Evolutionary conservation across 2,888 invertebrate species (phyloP), one percentile per base, ranked within the genome.

Genomic region (Exocentrus adspersus): DNA sequence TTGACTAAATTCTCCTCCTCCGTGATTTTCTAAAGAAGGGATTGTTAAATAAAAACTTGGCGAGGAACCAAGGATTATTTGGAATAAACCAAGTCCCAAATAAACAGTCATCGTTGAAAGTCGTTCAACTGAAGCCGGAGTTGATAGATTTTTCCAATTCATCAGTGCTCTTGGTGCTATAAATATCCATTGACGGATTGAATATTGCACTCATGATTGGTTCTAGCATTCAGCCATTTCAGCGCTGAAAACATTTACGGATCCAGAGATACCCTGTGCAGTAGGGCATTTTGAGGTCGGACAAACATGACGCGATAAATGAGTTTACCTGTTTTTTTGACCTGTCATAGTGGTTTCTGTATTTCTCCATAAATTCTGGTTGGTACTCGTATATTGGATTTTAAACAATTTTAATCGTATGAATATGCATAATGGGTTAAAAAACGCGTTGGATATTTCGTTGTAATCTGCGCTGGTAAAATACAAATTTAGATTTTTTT

Each of bases 141-240:
- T 43, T 43, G 14, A 17, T 16, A 30, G 17, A 37, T 37, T 37
- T 12, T 2, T 0, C 14, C n/a, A 37, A 12, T 21, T 24, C 43
- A 16, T 37, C 16, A 2, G 17, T 37, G n/a, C 19, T 12, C 12
- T 5, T 14, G 12, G 24, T 20, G 24, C 42, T 42, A 43, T 42
- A 54, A 52, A 37, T 28, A 43, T 54, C 30, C 24, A 20, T 28
- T 17, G 24, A 43, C 19, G 43, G 43, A 21, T 54, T 37, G 43
- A 42, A 42, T 41, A 42, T 42, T 37, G 37, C 37, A 43, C 43
- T 28, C 42, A 30, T 43, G 28, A 43, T 54, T 42, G 17, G 54
- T 54, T 43, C 28, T 42, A 14, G 30, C 42, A 54, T 54, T 28
- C 54, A 54, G 43, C 9, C 17, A 37, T 37, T 37, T 37, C 21